Evolutionary conservation across 1,140 invertebrate species (phyloP).

Genomic region (Trichomalopsis sarcophagae): DNA sequence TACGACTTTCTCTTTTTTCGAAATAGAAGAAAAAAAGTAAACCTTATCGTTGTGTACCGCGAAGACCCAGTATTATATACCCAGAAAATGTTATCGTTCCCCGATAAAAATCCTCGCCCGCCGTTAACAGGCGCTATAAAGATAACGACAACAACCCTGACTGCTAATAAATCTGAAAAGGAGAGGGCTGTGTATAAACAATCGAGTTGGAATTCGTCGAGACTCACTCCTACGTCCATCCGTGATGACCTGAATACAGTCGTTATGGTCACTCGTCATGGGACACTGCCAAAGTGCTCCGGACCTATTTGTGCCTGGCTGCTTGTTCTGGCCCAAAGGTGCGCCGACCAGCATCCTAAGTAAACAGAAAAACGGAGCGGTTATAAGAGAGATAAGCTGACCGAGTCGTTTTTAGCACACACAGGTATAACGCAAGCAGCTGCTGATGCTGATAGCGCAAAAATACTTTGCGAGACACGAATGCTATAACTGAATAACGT

Average conservation of each 20-base stretch:
- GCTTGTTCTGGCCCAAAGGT: constrained; percentile 88
- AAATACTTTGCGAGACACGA: neutral
- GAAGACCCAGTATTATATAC: neutral
- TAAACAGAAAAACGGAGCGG: neutral
- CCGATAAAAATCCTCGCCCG: neutral
- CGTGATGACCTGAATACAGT: constrained; percentile 90
- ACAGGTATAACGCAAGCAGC: neutral
- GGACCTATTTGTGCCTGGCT: constrained; percentile 88
- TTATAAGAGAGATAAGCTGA: neutral
- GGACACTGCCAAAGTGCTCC: constrained; percentile 93
- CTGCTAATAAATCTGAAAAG: neutral
- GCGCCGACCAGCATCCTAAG: constrained; percentile 93
- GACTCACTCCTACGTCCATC: constrained; percentile 89
- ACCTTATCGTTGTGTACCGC: neutral
- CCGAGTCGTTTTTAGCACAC: neutral
- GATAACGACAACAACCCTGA: neutral
- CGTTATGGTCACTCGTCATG: constrained; percentile 78
- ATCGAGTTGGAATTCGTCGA: constrained; percentile 40
- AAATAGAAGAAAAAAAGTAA: constrained; percentile 5
- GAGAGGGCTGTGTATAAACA: neutral
- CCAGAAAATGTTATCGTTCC: neutral
- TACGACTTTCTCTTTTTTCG: neutral
- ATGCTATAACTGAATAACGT: neutral
- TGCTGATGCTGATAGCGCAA: neutral
- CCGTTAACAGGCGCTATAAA: neutral